Base-by-base conservation (phyloP, 1,140 invertebrate species). In the Musca vetustissima region DNA sequence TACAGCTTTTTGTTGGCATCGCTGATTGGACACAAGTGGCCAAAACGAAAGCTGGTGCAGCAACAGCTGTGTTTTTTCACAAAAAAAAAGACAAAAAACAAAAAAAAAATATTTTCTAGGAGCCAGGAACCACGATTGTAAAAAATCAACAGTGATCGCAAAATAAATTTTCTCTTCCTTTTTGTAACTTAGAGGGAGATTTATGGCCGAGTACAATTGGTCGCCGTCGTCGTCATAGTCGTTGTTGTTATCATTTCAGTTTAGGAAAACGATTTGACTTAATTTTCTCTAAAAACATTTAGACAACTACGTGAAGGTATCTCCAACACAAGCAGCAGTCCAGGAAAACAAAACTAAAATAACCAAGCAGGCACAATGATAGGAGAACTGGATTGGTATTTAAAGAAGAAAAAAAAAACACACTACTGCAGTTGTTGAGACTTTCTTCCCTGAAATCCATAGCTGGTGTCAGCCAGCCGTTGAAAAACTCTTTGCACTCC, bases 221-320 rank as follows among this genome's bases (percentile, higher is more conserved):
- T 55, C 3, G 21, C 68, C 59, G 13, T 28, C 17, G 28, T 61
- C 24, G 49, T 68, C 77, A 75, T 77, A n/a, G n/a, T n/a, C 3
- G 21, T 69, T 66, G 13, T 28, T 24, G 28, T 61, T 47, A 59
- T 68, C 77, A 75, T 77, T 77, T 69, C 74, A 77, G 79, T 79
- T 79, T 70, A 70, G 77, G 73, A 74, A 77, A 79, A 75, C 75
- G 77, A 76, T 76, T 78, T 80, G 78, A 80, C 78, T 80, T 80
- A 80, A 80, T 79, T 79, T 80, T 79, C 78, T 79, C 75, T 76
- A 70, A 67, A 69, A 67, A 72, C 69, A 71, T 69, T 49, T 65
- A 65, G 49, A 28, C 48, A 47, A 65, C 49, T 53, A 43, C 73
- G 69, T 70, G 73, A 73, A 76, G 72, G 73, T 4, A 71, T 75